Evolutionary conservation across 2,888 invertebrate species (phyloP).

Genomic region (Elysia crispata): DNA sequence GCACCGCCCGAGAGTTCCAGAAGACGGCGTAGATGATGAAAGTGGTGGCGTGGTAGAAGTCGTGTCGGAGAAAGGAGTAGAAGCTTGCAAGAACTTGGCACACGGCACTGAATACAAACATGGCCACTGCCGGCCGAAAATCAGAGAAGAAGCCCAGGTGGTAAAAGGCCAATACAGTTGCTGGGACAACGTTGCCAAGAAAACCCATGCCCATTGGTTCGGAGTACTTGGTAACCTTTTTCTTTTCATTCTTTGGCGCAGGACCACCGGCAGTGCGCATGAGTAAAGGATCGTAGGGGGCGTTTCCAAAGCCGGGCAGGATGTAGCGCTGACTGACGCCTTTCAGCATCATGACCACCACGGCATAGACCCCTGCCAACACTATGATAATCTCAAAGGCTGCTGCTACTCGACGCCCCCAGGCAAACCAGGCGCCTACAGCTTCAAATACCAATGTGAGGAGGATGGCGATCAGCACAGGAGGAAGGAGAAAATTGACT

Average conservation of each 20-base stretch:
- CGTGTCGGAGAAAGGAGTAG: slow-evolving; percentile 62
- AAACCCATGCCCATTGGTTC: slow-evolving; percentile 67
- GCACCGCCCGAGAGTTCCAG: slow-evolving; percentile 57
- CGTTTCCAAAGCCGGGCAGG: slow-evolving; percentile 64
- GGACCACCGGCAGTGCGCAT: slow-evolving; percentile 54
- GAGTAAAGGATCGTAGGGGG: slow-evolving; percentile 60
- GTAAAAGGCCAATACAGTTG: slow-evolving; percentile 59
- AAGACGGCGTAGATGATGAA: slow-evolving; percentile 60
- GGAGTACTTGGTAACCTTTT: slow-evolving; percentile 63
- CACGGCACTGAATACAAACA: slow-evolving; percentile 56
- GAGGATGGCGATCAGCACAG: slow-evolving; percentile 60
- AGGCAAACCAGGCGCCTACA: slow-evolving; percentile 58
- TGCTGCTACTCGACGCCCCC: slow-evolving; percentile 62
- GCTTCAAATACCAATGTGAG: slow-evolving; percentile 62
- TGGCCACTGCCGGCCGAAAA: slow-evolving; percentile 58
- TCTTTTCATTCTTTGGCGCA: slow-evolving; percentile 58
- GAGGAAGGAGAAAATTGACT: slow-evolving; percentile 64
- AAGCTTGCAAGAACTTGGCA: slow-evolving; percentile 59
- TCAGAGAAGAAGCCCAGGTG: slow-evolving; percentile 61
- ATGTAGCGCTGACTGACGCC: slow-evolving; percentile 65
- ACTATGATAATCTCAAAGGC: slow-evolving; percentile 63
- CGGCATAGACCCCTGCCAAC: slow-evolving; percentile 59
- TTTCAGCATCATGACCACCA: slow-evolving; percentile 63
- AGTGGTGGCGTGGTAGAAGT: slow-evolving; percentile 59
- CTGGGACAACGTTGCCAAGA: slow-evolving; percentile 63